Conservation (phyloP, 1,140 invertebrate genomes). For the Scaptomyza montana region DNA sequence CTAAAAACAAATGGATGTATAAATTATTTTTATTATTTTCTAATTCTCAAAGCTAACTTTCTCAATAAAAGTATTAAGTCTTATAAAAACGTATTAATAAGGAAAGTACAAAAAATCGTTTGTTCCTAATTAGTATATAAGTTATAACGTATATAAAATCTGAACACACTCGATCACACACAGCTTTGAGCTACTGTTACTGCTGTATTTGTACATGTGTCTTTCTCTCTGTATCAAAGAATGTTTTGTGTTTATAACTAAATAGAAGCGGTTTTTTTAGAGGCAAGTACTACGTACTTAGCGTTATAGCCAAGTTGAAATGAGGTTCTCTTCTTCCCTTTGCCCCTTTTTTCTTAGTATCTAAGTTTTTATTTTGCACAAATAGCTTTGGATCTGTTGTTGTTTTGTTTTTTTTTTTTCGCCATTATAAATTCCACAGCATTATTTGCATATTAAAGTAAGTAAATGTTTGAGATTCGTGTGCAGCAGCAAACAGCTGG, state of each 20-base stretch:
- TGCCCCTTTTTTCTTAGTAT: slow-evolving; percentile 11
- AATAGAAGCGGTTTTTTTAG: slow-evolving; percentile 68
- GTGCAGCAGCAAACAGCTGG: slow-evolving; percentile 3
- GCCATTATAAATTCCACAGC: slow-evolving; percentile 74
- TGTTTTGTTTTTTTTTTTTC: slow-evolving; percentile 52
- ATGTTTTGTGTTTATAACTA: slow-evolving; percentile 58
- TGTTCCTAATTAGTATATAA: no score
- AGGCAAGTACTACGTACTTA: slow-evolving; percentile 67
- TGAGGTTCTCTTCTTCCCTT: slow-evolving; percentile 43
- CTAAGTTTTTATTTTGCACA: slow-evolving; percentile 43
- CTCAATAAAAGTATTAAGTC: no score
- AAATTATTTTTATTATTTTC: no score
- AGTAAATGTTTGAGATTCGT: slow-evolving; percentile 52
- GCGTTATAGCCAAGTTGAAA: slow-evolving; percentile 66
- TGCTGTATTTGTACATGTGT: neutral
- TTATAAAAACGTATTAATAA: no score
- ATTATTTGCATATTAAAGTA: slow-evolving; percentile 77
- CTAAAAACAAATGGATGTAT: no score
- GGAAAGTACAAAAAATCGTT: no score
- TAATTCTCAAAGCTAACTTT: no score
- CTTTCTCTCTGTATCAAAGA: slow-evolving; percentile 6
- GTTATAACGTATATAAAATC: neutral
- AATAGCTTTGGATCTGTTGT: slow-evolving; percentile 60
- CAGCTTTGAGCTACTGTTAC: slow-evolving; percentile 3
- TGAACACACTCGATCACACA: neutral